These are phyloP conservation scores for Formica selysi DNA, from an alignment of 1,140 invertebrate genomes.

Conservation along the genomic window DNA sequence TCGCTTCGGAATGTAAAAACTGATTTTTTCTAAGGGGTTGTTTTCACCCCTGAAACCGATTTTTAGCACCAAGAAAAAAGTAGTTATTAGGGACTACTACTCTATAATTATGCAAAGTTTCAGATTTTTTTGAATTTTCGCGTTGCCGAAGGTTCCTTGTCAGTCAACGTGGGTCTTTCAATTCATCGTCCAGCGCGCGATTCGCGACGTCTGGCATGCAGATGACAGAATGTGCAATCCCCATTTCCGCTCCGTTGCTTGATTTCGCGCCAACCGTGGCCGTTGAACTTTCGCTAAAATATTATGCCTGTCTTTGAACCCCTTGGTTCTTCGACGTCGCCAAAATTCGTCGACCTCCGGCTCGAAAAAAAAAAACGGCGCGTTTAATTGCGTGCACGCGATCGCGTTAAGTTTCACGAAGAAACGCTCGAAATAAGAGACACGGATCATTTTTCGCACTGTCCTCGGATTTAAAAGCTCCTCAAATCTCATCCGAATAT, in stretches of 20 bases:
- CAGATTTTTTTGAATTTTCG: too few species aligned
- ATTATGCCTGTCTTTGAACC: slow-evolving; percentile 35
- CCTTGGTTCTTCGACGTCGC: neutral
- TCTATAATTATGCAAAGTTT: too few species aligned
- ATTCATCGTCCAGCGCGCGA: slow-evolving; percentile 15
- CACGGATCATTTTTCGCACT: neutral
- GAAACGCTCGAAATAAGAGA: neutral
- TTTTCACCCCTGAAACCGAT: too few species aligned
- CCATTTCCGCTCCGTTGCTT: slow-evolving; percentile 32
- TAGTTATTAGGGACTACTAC: too few species aligned
- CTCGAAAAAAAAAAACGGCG: neutral
- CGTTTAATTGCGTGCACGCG: neutral
- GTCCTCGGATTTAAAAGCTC: neutral
- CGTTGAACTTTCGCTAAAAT: slow-evolving; percentile 51
- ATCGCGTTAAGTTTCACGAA: neutral
- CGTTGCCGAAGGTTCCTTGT: too few species aligned
- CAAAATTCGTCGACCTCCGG: slow-evolving; percentile 19
- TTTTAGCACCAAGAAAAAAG: too few species aligned
- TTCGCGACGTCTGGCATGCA: slow-evolving; percentile 41
- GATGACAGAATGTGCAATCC: slow-evolving; percentile 47
- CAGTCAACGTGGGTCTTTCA: neutral
- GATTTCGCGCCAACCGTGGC: slow-evolving; percentile 47
- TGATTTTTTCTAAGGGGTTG: too few species aligned
- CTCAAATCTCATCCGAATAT: neutral
- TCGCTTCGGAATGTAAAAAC: too few species aligned